Evolutionary conservation across 2,797 vertebrate species (phyloP), one percentile per base, ranked within the genome.

Genomic region (Catamblyrhynchus diadema): DNA sequence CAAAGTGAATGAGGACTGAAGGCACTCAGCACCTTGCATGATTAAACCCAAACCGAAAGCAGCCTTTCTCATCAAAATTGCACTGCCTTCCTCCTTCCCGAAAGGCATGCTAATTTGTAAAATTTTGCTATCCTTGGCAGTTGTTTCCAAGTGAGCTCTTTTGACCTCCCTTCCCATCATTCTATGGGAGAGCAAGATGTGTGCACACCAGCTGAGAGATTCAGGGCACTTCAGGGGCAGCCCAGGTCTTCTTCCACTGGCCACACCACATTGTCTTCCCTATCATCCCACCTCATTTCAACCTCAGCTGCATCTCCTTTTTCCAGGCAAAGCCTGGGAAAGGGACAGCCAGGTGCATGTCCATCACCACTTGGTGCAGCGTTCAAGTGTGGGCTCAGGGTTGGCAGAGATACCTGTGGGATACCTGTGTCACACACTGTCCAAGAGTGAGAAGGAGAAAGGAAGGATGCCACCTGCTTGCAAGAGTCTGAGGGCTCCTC

Each of bases 71-170:
- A 95, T 96, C 67, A 86, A 90, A 97, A 97, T 91, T 95, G 82
- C 65, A 86, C 81, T 59, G 78, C 81, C 65, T 91, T 65, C 69
- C 91, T 94, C 73, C 73, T 88, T 83, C 93, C 95, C 69, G 71
- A 90, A 95, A 95, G 78, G 35, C 75, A 61, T 1, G 10, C 72
- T 85, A 37, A 83, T 93, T 77, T 88, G 41, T 87, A 71, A 92
- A 94, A 91, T 81, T 94, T 95, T 92, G 54, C 71, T 90, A 48
- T 92, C 91, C 77, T 74, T 79, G 91, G 80, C 86, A 95, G 84
- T 77, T 90, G 67, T 92, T 97, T 95, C 95, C 88, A 92, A 57
- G 50, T 95, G 88, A 95, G 85, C 84, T 97, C 92, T 80, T 96
- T 86, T 96, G 90, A 95, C 94, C 93, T 95, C 56, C 32, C 39